Evolutionary conservation across 2,113 vertebrate genomes (phyloP).

Genomic region (Hepsetus odoe): DNA sequence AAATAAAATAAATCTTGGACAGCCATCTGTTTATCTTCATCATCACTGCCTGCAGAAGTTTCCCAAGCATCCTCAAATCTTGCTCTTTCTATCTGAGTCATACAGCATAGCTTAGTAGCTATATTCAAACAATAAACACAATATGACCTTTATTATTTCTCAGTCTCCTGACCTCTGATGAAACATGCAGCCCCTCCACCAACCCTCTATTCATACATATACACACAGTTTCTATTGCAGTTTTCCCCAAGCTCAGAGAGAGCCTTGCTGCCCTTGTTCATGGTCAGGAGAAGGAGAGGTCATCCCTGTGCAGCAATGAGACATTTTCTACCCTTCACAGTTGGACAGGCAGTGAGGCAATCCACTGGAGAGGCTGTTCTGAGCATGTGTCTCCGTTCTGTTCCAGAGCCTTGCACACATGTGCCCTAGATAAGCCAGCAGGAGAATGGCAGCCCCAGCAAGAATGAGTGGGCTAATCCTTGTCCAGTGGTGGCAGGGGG

Average conservation of each 20-base stretch:
- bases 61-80: background rate
- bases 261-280: constrained; percentile 14
- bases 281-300: constrained; percentile 9
- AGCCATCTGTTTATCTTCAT: background rate
- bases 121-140: background rate
- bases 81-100: background rate
- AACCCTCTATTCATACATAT: background rate
- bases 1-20: background rate
- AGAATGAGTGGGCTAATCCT: constrained; percentile 11
- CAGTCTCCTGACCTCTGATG: constrained; percentile 21
- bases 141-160: constrained; percentile 5
- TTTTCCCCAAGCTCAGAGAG: background rate
- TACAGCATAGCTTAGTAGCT: background rate
- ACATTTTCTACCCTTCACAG: constrained; percentile 45
- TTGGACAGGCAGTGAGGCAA: constrained; percentile 1
- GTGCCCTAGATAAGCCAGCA: constrained; percentile 42
- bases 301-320: constrained; percentile 13
- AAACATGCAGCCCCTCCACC: background rate
- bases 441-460: background rate
- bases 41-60: background rate
- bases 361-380: constrained; percentile 22
- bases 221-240: background rate
- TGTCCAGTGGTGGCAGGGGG: background rate
- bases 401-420: constrained; percentile 25
- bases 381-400: constrained; percentile 34